Evolutionary conservation across 1,140 invertebrate genomes (phyloP).

Genomic region (Drosophila erecta): DNA sequence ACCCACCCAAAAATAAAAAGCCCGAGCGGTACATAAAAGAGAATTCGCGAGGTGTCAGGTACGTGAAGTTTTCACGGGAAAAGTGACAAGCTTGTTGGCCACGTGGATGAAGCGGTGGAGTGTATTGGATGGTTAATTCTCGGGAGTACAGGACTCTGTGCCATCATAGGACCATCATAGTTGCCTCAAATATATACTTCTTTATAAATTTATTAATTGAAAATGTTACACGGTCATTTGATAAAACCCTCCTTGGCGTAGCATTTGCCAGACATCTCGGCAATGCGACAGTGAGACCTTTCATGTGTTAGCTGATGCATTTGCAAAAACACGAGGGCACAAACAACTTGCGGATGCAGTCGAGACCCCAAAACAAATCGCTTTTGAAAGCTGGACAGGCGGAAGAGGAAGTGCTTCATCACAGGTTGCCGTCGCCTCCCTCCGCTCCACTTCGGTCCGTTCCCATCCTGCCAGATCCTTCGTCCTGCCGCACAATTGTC

Average conservation of each 20-base stretch:
- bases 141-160: no score
- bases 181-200: no score
- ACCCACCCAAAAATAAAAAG: background rate
- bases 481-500: conserved; percentile 28
- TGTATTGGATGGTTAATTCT: no score
- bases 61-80: conserved; percentile 4
- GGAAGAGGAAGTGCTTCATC: conserved; percentile 36
- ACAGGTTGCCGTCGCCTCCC: conserved; percentile 3
- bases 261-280: no score
- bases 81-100: conserved; percentile 2
- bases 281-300: background rate
- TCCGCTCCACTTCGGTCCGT: background rate
- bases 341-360: conserved; percentile 49
- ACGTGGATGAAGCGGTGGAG: no score
- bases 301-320: conserved; percentile 14
- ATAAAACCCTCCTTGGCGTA: conserved; percentile 1
- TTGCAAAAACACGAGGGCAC: conserved; percentile 5
- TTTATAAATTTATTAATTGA: background rate
- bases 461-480: background rate
- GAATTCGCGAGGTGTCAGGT: conserved; percentile 30
- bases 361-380: conserved; percentile 39
- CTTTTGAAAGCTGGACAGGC: conserved; percentile 18
- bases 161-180: no score
- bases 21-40: conserved; percentile 8
- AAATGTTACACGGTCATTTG: conserved; percentile 22